phyloP scores from a whole-genome alignment of 2,113 vertebrate genomes.

The Ctenomys sociabilis region DNA sequence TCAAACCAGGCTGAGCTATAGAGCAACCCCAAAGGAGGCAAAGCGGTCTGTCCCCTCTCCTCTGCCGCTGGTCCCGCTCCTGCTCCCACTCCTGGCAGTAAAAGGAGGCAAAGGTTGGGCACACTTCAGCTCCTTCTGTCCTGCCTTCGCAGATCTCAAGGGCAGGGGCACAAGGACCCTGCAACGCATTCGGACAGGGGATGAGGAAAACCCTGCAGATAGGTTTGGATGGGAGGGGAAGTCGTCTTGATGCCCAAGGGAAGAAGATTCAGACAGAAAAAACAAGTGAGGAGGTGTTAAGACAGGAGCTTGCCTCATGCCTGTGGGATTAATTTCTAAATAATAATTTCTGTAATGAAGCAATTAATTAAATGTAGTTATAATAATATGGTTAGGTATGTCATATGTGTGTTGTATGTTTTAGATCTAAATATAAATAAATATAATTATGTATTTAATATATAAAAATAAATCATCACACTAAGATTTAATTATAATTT shows the following conservation, averaged over 20 bases:
- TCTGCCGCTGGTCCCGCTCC: background rate
- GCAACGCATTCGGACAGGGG: background rate
- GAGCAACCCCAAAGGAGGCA: background rate
- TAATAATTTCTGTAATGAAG: background rate
- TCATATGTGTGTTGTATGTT: background rate
- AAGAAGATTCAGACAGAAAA: background rate
- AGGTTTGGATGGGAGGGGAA: background rate
- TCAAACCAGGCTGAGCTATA: background rate
- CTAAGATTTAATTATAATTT: background rate
- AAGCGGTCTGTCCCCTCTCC: accelerated
- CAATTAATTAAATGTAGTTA: background rate
- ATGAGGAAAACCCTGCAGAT: background rate
- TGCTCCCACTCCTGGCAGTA: background rate
- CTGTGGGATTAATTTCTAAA: background rate
- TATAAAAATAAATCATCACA: background rate
- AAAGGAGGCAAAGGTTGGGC: too few species aligned
- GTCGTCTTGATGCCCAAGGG: background rate
- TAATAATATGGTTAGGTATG: background rate
- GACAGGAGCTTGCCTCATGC: background rate
- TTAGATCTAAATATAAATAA: background rate
- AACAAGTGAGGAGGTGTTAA: background rate
- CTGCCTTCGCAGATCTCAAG: background rate
- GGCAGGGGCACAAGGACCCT: too few species aligned
- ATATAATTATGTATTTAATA: background rate
- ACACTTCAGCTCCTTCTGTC: too few species aligned